Percentiles rank a stretch among this genome's conserved stretches.
Evolutionary conservation across 2,113 vertebrate species (phyloP).

Genomic region (Corynorhinus townsendii): DNA sequence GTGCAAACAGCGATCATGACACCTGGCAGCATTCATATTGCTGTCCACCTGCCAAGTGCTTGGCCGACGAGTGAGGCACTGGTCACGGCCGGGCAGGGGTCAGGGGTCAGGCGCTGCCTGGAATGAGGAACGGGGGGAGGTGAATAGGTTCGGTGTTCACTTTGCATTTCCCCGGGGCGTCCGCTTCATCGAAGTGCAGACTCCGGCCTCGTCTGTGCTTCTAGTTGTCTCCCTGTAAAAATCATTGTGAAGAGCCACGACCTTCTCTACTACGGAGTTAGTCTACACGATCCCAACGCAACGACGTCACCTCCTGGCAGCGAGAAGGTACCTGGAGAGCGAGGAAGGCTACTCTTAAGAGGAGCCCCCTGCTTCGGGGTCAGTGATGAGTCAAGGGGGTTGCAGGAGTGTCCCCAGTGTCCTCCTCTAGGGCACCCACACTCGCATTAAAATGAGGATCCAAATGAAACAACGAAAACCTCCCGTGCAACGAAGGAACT

Average conservation of each 20-base stretch:
- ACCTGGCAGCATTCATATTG: conserved; percentile 20
- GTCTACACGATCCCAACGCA: conserved; percentile 32
- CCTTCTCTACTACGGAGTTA: conserved; percentile 25
- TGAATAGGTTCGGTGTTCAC: background rate
- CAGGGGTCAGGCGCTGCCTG: background rate
- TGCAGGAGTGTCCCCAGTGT: background rate
- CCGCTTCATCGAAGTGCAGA: background rate
- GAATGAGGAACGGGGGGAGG: background rate
- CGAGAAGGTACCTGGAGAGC: background rate
- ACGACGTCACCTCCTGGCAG: background rate
- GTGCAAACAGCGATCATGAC: conserved; percentile 23
- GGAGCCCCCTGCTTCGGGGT: background rate
- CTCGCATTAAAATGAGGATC: background rate
- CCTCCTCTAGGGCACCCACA: background rate
- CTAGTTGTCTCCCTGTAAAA: conserved; percentile 27
- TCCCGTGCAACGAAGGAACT: background rate
- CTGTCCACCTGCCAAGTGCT: background rate
- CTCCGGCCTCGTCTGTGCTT: background rate
- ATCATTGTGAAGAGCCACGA: background rate
- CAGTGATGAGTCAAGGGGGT: conserved; percentile 1
- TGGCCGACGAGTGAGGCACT: background rate
- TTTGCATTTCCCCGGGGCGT: background rate
- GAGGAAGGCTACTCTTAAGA: background rate
- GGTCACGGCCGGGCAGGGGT: too few relatives aligned
- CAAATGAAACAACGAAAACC: conserved; percentile 43